Evolutionary conservation across 2,797 vertebrate species (phyloP).

Genomic region (Rallus crepitans): DNA sequence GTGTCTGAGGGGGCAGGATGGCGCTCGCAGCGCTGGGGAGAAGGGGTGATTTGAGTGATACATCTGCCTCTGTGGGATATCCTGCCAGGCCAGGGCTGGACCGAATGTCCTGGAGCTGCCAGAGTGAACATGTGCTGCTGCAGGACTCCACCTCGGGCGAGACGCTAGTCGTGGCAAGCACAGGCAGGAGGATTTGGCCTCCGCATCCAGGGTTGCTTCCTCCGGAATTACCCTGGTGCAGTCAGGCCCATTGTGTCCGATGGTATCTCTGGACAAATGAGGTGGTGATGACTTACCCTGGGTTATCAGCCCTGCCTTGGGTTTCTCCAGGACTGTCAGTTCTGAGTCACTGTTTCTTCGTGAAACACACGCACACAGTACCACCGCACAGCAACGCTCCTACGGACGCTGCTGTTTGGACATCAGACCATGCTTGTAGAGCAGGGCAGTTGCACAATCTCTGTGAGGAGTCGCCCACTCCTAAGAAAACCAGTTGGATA

Average conservation of each 20-base stretch:
- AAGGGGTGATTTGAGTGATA: neutral
- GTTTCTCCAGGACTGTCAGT: neutral
- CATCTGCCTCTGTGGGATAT: neutral
- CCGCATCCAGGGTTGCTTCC: neutral
- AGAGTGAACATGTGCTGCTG: accelerated
- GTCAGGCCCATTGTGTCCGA: neutral
- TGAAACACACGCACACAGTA: accelerated
- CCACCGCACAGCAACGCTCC: neutral
- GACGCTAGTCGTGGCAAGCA: neutral
- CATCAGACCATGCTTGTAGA: neutral
- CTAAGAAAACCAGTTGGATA: neutral
- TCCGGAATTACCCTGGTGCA: neutral
- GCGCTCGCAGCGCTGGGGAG: accelerated
- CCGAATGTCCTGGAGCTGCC: neutral
- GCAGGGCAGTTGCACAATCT: neutral
- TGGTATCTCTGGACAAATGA: neutral
- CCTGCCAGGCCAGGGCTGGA: neutral
- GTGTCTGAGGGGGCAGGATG: neutral
- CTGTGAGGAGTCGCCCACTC: neutral
- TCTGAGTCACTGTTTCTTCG: constrained; percentile 45
- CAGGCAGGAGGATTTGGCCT: neutral
- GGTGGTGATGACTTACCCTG: neutral
- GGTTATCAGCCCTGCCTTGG: neutral
- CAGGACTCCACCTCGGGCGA: neutral
- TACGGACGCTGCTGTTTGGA: neutral